Evolutionary conservation across 2,113 vertebrate genomes (phyloP), one percentile per base, ranked within the genome.

Genomic region (Upupa epops): DNA sequence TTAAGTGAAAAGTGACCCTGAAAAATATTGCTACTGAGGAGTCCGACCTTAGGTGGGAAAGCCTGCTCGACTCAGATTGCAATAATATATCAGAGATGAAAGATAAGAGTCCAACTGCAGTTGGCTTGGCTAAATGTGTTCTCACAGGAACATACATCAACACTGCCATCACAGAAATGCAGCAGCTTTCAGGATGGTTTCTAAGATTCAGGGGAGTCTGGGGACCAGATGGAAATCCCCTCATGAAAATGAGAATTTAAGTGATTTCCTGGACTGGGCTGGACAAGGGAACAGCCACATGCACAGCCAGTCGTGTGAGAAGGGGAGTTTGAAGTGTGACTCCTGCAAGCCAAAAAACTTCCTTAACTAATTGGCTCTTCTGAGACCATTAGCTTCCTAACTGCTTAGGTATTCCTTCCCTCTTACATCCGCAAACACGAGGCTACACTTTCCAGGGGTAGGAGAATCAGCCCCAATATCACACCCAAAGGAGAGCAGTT

Each of bases 1-100:
- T 89, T 92, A 56, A 80, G 64, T 56, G 54, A 56, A 95, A 80
- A 90, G 60, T 83, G 72, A 88, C 72, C 51, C 69, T 71, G n/a
- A n/a, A 91, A 91, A 86, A 19, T 46, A 64, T 36, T 71, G 64
- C 64, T 83, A n/a, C 69, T 56, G 69, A 83, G 60, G 40, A 80
- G 42, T 42, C 40, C 76, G 77, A 92, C 69, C 31, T 91, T 84
- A 63, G 1, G 5, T 65, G 66, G 61, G 65, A 70, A 90, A 87
- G 54, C 34, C 78, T 89, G 40, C 52, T 69, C 66, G 84, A 90
- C 73, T 63, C 59, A 93, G 73, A 64, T 34, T 84, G 77, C 80
- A 86, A 28, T 55, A 90, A 88, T 1, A 8, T 42, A 65, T 55
- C 66, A 59, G 58, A 84, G 42, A 79, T 75, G 70, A 87, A 73